Evolutionary conservation across 2,888 invertebrate genomes (phyloP).

Genomic region (Stenodera caucasica): DNA sequence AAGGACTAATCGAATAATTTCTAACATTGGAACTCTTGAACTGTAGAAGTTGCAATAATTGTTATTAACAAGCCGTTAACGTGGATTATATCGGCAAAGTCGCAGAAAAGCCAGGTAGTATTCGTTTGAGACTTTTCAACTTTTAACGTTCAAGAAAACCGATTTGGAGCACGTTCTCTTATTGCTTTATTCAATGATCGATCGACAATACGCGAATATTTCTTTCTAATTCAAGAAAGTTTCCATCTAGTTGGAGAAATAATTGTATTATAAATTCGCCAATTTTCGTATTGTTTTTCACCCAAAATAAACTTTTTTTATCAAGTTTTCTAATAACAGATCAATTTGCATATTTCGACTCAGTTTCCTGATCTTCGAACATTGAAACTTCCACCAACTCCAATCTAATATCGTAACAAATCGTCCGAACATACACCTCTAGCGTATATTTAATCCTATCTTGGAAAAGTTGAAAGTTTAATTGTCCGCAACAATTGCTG

Average conservation of each 20-base stretch:
- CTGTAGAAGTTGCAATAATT: neutral
- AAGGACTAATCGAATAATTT: constrained; percentile 1
- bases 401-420: neutral
- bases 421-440: neutral
- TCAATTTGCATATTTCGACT: neutral
- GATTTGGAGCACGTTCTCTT: neutral
- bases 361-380: neutral
- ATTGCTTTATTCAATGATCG: neutral
- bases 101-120: neutral
- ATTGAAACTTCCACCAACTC: neutral
- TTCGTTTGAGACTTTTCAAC: neutral
- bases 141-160: neutral
- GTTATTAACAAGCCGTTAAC: constrained; percentile 9
- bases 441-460: neutral
- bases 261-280: no score
- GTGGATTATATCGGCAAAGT: constrained; percentile 7
- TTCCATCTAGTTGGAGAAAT: no score
- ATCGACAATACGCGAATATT: neutral
- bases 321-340: neutral
- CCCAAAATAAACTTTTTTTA: no score
- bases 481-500: neutral
- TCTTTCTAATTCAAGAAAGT: no score
- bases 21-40: neutral
- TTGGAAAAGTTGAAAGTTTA: neutral
- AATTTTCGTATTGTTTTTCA: no score